A percentile compares a stretch with the other conserved stretches of the same genome.
Evolutionary conservation across 2,797 vertebrate genomes (phyloP).

Genomic region (Ctenopoma multispine): DNA sequence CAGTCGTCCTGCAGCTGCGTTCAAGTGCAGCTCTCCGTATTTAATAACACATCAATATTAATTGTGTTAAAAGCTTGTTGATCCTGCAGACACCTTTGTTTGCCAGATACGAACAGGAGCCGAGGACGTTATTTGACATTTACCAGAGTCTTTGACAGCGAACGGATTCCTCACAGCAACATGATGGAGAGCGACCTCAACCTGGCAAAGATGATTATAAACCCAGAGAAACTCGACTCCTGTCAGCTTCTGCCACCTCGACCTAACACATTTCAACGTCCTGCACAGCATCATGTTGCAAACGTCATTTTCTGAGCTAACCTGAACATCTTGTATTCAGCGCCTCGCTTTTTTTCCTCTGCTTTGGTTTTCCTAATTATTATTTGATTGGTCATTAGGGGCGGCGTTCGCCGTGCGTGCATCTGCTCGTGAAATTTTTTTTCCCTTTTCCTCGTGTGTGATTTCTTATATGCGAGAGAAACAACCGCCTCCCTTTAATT

Average conservation of each 20-base stretch:
- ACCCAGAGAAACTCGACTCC: background rate
- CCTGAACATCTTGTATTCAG: constrained; percentile 73
- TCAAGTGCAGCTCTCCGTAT: background rate
- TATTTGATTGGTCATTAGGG: constrained; percentile 85
- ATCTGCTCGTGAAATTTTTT: constrained; percentile 71
- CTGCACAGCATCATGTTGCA: too few species aligned
- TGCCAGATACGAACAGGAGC: background rate
- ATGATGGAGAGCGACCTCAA: background rate
- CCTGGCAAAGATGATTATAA: constrained; percentile 9
- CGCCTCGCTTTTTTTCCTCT: constrained; percentile 54
- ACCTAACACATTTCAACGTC: background rate
- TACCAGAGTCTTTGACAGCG: constrained; percentile 8
- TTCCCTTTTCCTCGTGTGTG: constrained; percentile 19
- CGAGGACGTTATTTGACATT: constrained; percentile 1
- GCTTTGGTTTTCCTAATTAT: constrained; percentile 81
- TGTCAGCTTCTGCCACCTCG: background rate
- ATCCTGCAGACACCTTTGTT: constrained; percentile 1
- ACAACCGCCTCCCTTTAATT: constrained; percentile 71
- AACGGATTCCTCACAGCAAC: background rate
- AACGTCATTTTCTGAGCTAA: constrained; percentile 33
- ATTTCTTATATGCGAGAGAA: constrained; percentile 54
- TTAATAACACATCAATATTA: background rate
- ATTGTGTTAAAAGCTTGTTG: background rate
- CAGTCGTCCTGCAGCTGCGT: constrained; percentile 12
- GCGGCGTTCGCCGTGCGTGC: constrained; percentile 61